Percentiles rank a stretch among this genome's conserved stretches.
Evolutionary conservation across 2,888 invertebrate genomes (phyloP).

Genomic region (Escarpia spicata): DNA sequence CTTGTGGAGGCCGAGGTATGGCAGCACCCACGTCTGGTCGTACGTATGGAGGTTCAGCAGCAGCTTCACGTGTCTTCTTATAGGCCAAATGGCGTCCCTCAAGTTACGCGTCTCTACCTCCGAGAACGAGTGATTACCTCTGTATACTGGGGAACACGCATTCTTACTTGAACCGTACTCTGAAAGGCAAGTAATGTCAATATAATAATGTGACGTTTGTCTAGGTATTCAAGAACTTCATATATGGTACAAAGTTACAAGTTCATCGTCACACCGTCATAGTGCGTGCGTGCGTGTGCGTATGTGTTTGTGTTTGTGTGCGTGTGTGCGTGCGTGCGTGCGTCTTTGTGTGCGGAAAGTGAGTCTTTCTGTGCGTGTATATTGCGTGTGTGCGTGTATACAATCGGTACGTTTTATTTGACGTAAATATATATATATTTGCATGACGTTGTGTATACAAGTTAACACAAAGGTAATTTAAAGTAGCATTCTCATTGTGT

Average conservation of each 20-base stretch:
- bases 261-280: not conserved
- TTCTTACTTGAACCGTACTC: not conserved
- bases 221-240: not conserved
- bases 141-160: not conserved
- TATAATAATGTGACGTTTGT: not conserved
- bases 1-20: constrained; percentile 39
- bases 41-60: constrained; percentile 46
- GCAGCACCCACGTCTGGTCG: constrained; percentile 43
- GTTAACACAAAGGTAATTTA: too few species aligned
- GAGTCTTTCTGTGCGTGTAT: too few species aligned
- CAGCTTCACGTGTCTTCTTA: constrained; percentile 8
- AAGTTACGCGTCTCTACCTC: not conserved
- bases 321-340: too few species aligned
- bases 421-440: not conserved
- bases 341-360: too few species aligned
- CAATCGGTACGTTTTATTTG: too few species aligned
- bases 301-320: not conserved
- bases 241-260: not conserved
- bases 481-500: too few species aligned
- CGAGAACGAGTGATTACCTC: not conserved
- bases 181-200: not conserved
- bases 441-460: not conserved
- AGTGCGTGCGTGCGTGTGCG: not conserved
- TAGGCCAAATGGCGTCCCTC: not conserved
- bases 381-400: too few species aligned